Evolutionary conservation across 2,113 vertebrate species (phyloP).

Genomic region (Cebidichthys violaceus): DNA sequence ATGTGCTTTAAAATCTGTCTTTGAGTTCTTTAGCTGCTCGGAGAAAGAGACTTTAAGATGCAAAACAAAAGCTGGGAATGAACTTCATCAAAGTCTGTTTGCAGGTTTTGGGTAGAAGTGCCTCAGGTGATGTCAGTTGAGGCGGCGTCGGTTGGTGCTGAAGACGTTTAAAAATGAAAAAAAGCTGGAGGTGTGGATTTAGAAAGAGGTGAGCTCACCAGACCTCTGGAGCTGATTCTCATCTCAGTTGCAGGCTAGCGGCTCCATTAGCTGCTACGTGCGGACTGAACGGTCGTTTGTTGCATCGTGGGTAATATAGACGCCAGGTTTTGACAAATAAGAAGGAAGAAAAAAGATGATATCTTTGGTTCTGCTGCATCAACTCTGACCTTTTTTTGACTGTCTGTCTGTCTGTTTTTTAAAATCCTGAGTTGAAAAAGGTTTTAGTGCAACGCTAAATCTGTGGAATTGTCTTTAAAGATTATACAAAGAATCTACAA

Average conservation of each 20-base stretch:
- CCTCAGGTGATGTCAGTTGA: no score
- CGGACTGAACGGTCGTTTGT: not conserved
- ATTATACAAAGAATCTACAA: not conserved
- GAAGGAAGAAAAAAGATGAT: no score
- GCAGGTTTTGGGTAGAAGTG: not conserved
- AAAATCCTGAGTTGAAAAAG: no score
- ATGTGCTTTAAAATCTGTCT: not conserved
- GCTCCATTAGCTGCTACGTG: not conserved
- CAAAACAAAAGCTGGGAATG: not conserved
- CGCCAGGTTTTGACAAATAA: no score
- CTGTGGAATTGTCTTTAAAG: not conserved
- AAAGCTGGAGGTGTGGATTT: not conserved
- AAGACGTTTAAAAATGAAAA: not conserved
- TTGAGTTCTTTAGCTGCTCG: constrained; percentile 5
- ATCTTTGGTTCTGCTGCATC: no score
- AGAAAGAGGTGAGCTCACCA: not conserved
- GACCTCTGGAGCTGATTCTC: not conserved
- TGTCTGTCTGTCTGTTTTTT: no score
- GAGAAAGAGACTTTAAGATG: not conserved
- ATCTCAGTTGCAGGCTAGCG: not conserved
- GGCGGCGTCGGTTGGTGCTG: no score
- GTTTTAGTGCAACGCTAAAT: not conserved
- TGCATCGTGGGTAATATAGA: no score
- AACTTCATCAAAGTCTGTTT: not conserved
- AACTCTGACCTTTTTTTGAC: no score